Evolutionary conservation across 1,140 invertebrate genomes (phyloP).

Genomic region (Ceratina calcarata): DNA sequence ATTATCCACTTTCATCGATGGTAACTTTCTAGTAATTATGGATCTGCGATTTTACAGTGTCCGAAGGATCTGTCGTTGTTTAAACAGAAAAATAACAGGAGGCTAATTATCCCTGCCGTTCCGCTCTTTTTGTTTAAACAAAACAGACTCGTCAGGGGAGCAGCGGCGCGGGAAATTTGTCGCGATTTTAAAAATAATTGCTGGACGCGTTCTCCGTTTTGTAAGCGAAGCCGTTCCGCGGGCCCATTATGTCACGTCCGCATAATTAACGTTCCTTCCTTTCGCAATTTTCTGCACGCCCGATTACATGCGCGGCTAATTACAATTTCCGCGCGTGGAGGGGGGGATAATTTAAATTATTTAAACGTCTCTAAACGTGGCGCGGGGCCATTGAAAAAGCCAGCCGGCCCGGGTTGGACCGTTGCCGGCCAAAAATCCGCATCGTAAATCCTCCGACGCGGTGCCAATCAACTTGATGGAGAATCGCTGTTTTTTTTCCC

Average conservation of each 20-base stretch:
- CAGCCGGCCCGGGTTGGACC: slow-evolving; percentile 13
- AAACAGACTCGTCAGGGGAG: slow-evolving; percentile 8
- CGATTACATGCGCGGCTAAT: slow-evolving; percentile 48
- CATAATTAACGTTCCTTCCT: slow-evolving; percentile 47
- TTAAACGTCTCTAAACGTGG: slow-evolving; percentile 42
- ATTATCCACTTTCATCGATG: too few species aligned
- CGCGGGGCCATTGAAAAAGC: slow-evolving; percentile 41
- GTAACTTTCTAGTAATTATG: too few species aligned
- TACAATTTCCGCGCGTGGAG: slow-evolving; percentile 36
- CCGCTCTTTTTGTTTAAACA: background rate
- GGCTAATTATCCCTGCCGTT: slow-evolving; percentile 1
- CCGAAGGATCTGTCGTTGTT: background rate
- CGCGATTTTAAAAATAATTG: slow-evolving; percentile 42
- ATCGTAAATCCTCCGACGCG: slow-evolving; percentile 38
- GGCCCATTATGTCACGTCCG: slow-evolving; percentile 41
- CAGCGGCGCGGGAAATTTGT: slow-evolving; percentile 5
- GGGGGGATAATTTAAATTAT: slow-evolving; percentile 47
- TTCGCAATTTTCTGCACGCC: slow-evolving; percentile 50
- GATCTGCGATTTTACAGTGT: background rate
- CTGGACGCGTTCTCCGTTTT: background rate
- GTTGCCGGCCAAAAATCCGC: slow-evolving; percentile 29
- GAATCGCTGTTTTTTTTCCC: slow-evolving; percentile 46
- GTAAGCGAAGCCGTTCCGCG: slow-evolving; percentile 23
- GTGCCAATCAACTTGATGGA: slow-evolving; percentile 55
- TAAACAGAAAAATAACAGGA: slow-evolving; percentile 11